phyloP scores from a whole-genome alignment of 2,888 invertebrate genomes.

The Eugnorisma glareosa region DNA sequence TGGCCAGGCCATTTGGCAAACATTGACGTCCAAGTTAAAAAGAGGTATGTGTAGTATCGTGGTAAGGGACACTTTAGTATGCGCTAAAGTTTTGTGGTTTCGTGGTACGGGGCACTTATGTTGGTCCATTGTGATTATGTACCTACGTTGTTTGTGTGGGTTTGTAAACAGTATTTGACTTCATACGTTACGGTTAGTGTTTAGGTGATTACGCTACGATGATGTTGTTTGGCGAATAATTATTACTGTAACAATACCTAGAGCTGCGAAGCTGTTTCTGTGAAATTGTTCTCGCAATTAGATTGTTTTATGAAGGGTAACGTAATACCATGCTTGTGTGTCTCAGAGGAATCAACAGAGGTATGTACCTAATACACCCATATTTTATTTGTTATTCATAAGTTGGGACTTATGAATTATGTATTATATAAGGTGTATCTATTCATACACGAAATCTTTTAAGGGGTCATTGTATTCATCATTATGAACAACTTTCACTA shows the following conservation, averaged over 20 bases:
- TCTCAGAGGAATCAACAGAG: neutral
- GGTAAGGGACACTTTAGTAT: constrained; percentile 72
- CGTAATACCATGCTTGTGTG: neutral
- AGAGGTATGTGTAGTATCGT: constrained; percentile 73
- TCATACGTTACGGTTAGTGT: constrained; percentile 9
- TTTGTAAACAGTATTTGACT: constrained; percentile 50
- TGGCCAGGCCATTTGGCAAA: constrained; percentile 80
- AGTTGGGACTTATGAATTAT: too few relatives aligned
- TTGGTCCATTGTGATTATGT: constrained; percentile 45
- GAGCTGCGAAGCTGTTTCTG: neutral
- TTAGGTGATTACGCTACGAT: constrained; percentile 21
- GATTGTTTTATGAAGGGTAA: neutral
- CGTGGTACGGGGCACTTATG: constrained; percentile 55
- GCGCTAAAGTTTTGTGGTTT: constrained; percentile 70
- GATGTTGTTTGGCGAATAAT: constrained; percentile 20
- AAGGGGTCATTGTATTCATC: too few relatives aligned
- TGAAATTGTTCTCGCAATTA: neutral
- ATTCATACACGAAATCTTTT: too few relatives aligned
- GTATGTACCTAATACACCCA: neutral
- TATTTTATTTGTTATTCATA: neutral
- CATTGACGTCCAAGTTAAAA: constrained; percentile 74
- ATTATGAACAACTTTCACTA: too few relatives aligned
- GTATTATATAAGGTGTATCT: too few relatives aligned
- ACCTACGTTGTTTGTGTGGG: constrained; percentile 29
- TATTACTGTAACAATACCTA: neutral